Evolutionary conservation across 2,113 vertebrate species (phyloP), one percentile per base, ranked within the genome.

Genomic region (Phyllopteryx taeniolatus): DNA sequence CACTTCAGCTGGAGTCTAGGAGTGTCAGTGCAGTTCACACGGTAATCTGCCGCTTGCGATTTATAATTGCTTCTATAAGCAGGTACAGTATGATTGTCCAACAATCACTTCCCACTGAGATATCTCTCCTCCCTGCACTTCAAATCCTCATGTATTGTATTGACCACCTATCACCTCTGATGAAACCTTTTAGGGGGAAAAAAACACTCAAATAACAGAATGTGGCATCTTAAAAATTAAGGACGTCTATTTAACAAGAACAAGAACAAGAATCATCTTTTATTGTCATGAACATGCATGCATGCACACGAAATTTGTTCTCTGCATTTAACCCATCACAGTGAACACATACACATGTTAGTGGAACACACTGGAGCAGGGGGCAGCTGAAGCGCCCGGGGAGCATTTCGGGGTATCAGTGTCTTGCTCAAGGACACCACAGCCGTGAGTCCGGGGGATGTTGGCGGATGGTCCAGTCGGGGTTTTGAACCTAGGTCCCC

Each of bases 31-130:
- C 8, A 46, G 39, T 57, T 66, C 72, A 31, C 67, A 53, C 62
- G 72, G 0, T 10, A 31, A 0, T 11, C 78, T 74, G 74, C 77
- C 85, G 76, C 46, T 27, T 5, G 8, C 82, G 84, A 88, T 87
- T 83, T 85, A 86, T 78, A 80, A 80, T 57, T 4, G 35, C 77
- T 75, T 81, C 84, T 76, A 81, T 62, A 27, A 56, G 81, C 78
- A 86, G 1, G 15, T 51, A 27, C 35, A 75, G 70, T 79, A 70
- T 81, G 79, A 82, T 88, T 78, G 67, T 42, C 71, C 67, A 82
- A 81, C 72, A 79, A 70, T 82, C 73, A 74, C 67, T 74, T 73
- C 75, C 76, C 78, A 83, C 67, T 59, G 72, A 79, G 64, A 81
- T 78, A 65, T 71, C 73, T 67, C 67, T 75, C 70, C 56, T 6